phyloP scores from a whole-genome alignment of 2,797 vertebrate species.

The Sebastes matsubarae region DNA sequence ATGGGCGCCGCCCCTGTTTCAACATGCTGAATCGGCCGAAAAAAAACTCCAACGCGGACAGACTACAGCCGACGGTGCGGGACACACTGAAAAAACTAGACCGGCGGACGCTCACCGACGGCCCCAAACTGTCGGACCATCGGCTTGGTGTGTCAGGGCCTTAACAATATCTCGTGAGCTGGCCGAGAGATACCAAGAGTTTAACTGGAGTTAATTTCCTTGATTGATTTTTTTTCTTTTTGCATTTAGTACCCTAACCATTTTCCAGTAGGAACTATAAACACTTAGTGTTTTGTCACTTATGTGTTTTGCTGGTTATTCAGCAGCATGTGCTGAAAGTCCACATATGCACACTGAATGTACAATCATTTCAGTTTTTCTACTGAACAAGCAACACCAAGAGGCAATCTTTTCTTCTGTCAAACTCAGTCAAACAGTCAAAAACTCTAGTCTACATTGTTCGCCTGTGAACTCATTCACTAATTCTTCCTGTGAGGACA shows the following conservation, averaged over 20 bases:
- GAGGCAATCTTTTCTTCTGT: not conserved
- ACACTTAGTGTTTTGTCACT: too few species aligned
- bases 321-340: too few species aligned
- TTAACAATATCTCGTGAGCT: not conserved
- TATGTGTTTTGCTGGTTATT: not conserved
- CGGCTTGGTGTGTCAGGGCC: too few species aligned
- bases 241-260: not conserved
- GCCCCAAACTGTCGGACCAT: too few species aligned
- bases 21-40: too few species aligned
- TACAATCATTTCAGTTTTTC: not conserved
- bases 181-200: not conserved
- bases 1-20: too few species aligned
- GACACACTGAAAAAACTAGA: too few species aligned
- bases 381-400: not conserved
- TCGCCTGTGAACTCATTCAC: constrained; percentile 4
- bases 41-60: too few species aligned
- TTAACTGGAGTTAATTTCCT: not conserved
- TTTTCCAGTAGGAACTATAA: not conserved
- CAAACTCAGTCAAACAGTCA: not conserved
- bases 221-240: not conserved
- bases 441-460: not conserved
- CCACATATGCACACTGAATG: not conserved
- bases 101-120: too few species aligned
- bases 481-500: constrained; percentile 1
- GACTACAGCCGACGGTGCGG: too few species aligned